Base-by-base conservation (phyloP, 1,140 invertebrate species). In the Archivesica marissinica region DNA sequence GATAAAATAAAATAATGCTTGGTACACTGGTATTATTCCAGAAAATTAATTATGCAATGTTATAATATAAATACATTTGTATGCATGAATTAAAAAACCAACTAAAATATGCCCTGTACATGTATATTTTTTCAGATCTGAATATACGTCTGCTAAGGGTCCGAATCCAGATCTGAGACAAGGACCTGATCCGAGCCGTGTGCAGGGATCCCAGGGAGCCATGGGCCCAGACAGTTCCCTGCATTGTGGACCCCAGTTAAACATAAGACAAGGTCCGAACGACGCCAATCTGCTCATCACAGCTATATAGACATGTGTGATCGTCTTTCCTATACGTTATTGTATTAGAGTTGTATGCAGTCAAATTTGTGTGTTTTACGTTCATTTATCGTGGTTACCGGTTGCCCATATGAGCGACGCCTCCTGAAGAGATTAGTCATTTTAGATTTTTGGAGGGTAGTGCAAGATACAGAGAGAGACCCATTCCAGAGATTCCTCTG, bases 131-230 rank as follows among this genome's bases (percentile, higher is more conserved):
- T 77, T 28, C 59, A 85, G 82, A 25, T 39, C 70, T 52, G 82
- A 78, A 17, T 77, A 85, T 44, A 77, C 74, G 3, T 20, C 23
- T 23, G 82, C 82, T 59, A 77, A 77, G 13, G 82, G 82, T 11
- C 82, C 82, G n/a, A 85, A 85, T 44, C 17, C 61, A 13, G 82
- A 76, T 11, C 47, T 85, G 9, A 35, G 64, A 38, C 30, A 68
- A 35, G 82, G 82, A 33, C 82, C 82, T 39, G 82, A 85, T 66
- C 44, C 74, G 6, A 54, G 35, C 33, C 61, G 74, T 28, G 82
- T 78, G 7, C 59, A 77, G 15, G 82, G 82, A 7, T 68, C 82
- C 23, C 82, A 77, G 35, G 82, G 82, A 44, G 72, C 82, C 13
- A 23, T 85, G 33, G 82, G 82, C 2, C 82, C 82, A 28, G 75